Base-by-base conservation (phyloP, 1,140 invertebrate genomes). In the Ctenoplectra terminalis region DNA sequence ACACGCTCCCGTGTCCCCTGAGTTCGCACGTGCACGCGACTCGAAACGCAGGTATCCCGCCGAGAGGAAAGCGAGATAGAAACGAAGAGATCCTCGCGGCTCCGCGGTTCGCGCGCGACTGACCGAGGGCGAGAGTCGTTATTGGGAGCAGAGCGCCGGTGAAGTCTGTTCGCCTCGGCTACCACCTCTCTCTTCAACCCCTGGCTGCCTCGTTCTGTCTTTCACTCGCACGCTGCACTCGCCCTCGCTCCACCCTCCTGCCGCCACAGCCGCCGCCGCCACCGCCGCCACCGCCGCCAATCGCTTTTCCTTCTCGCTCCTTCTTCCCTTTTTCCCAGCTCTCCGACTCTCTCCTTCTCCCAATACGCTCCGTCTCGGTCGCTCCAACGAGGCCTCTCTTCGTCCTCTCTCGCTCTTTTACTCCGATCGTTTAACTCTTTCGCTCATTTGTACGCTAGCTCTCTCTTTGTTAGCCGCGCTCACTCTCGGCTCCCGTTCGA, bases 71-170 rank as follows among this genome's bases (percentile, higher is more conserved):
- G 52, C 63, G 79, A 78, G 50, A 81, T 61, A 84, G 31, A 69
- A 70, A 83, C 69, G 61, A 48, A 52, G 63, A 83, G 86, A 89
- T 91, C 79, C 85, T 90, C 91, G 80, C 91, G 84, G 84, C 84
- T 89, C 88, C 87, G 89, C 89, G 88, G 91, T 88, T 91, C 86
- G 90, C 90, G 91, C 90, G 91, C 91, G 89, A 92, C 92, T 92
- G 90, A 88, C 77, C 86, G 87, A 88, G 87, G 87, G 87, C 80
- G 87, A 88, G 86, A 88, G 86, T 88, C 87, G 86, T 87, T 88
- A 88, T 88, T 87, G 86, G 75, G 83, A 88, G 87, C 87, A 87
- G 83, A 87, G 83, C 83, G 87, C 67, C 86, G 64, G 74, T 77
- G 75, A 73, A 78, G 67, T 81, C 76, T 79, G 52, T 71, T 50